These are phyloP conservation scores for Patella vulgata DNA, from an alignment of 1,140 invertebrate genomes.

Conservation along the genomic window DNA sequence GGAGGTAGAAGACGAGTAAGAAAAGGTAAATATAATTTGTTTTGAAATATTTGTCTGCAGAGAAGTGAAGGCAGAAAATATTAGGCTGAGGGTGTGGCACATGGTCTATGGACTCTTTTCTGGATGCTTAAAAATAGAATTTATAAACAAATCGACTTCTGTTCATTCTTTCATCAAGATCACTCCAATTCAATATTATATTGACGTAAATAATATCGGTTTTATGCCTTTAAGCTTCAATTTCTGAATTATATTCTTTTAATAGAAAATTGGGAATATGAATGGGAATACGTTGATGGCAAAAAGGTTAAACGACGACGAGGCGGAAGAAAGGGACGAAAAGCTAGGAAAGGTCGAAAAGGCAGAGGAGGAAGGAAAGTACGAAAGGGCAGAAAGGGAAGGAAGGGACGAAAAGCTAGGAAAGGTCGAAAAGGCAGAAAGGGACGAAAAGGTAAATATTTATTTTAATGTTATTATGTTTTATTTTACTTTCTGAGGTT, in stretches of 20 bases:
- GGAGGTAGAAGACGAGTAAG: too few species aligned
- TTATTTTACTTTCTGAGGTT: too few species aligned
- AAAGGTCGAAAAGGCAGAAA: neutral
- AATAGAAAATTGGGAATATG: too few species aligned
- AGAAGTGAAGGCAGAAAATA: conserved; percentile 6
- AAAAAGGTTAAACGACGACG: too few species aligned
- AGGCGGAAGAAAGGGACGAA: conserved; percentile 7
- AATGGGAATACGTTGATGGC: neutral
- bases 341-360: conserved; percentile 1
- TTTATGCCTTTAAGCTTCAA: too few species aligned
- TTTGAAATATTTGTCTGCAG: neutral
- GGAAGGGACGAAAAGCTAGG: conserved; percentile 4
- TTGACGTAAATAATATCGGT: neutral
- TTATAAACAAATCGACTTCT: neutral
- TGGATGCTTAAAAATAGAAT: neutral
- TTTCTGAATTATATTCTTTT: too few species aligned
- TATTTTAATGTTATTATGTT: neutral
- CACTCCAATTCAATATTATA: neutral
- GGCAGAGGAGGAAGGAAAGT: conserved; percentile 4
- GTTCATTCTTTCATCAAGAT: neutral
- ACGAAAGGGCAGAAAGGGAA: conserved; percentile 1
- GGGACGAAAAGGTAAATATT: neutral
- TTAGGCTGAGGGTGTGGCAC: conserved; percentile 10
- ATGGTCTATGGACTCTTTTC: neutral
- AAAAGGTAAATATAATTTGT: neutral